Evolutionary conservation across 2,888 invertebrate species (phyloP), one percentile per base, ranked within the genome.

Genomic region (Fragum whitleyi): DNA sequence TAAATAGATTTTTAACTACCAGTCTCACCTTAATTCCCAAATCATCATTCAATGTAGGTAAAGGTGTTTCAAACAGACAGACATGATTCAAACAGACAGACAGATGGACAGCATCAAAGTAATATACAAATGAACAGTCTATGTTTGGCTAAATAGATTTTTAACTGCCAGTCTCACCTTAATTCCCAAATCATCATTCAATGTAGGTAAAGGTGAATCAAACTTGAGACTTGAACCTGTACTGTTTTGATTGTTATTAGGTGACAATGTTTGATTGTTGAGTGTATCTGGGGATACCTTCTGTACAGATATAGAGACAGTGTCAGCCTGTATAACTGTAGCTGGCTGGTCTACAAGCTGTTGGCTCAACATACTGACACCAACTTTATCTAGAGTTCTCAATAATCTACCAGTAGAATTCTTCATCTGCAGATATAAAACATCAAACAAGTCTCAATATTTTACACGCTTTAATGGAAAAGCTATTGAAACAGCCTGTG

Each of bases 241-340:
- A 39, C 21, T 19, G 1, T 42, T 42, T 9, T 23, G 9, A 28
- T 9, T 29, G 14, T 2, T n/a, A 47, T 47, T n/a, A 9, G 55
- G 51, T 26, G 29, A 29, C 21, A 69, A 16, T 2, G 42, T 7
- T 39, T 28, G 16, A 9, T 32, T 32, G 2, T 21, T 28, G 21
- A 70, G 55, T 21, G 14, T 70, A n/a, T n/a, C 21, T 70, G 70
- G 21, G 14, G 53, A 39, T 19, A 73, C 5, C 47, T 74, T 79
- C 39, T 78, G 72, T 14, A 84, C 74, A 3, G 62, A 62, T 11
- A 81, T 53, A 26, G 67, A 65, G 32, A 81, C 39, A 11, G 65
- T 84, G 21, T 81, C 78, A 21, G 84, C 74, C n/a, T 76, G 23
- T 9, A 84, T 39, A 0, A 79, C 29, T 11, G 75, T 77, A n/a